Percentiles rank a stretch among this genome's conserved stretches.
Evolutionary conservation across 2,888 invertebrate genomes (phyloP).

Genomic region (Cantharis lateralis): DNA sequence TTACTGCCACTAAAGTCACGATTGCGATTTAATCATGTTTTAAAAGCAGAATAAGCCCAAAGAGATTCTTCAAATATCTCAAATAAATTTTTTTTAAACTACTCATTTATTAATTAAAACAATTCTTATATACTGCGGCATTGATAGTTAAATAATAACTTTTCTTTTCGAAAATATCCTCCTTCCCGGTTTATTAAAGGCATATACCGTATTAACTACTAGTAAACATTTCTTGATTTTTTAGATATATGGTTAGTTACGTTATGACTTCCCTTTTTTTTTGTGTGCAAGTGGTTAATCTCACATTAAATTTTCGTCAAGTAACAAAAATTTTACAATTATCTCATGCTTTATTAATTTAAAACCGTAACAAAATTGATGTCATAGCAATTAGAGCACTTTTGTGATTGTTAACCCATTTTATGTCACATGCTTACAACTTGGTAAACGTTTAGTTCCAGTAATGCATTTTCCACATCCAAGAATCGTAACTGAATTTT

Average conservation of each 20-base stretch:
- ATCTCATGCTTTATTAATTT: neutral
- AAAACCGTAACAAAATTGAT: neutral
- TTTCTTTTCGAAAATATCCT: neutral
- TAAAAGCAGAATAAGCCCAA: too few relatives aligned
- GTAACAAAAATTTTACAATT: neutral
- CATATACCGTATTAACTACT: neutral
- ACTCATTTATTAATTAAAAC: too few relatives aligned
- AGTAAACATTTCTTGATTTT: neutral
- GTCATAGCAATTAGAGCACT: neutral
- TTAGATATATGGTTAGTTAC: neutral
- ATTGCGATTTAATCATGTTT: too few relatives aligned
- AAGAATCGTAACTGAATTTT: conserved; percentile 15
- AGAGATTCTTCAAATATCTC: too few relatives aligned
- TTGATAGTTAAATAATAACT: too few relatives aligned
- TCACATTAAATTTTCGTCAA: neutral
- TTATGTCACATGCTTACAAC: conserved; percentile 1
- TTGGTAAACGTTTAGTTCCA: conserved; percentile 20
- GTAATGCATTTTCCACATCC: conserved; percentile 18
- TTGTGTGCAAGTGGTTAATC: neutral
- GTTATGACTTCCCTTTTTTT: neutral
- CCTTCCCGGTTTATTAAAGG: neutral
- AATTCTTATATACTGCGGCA: too few relatives aligned
- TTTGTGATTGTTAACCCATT: conserved; percentile 9
- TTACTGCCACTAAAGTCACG: too few relatives aligned
- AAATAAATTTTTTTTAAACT: too few relatives aligned